Conservation (phyloP, 2,888 invertebrate genomes). For the Phyllotreta striolata region DNA sequence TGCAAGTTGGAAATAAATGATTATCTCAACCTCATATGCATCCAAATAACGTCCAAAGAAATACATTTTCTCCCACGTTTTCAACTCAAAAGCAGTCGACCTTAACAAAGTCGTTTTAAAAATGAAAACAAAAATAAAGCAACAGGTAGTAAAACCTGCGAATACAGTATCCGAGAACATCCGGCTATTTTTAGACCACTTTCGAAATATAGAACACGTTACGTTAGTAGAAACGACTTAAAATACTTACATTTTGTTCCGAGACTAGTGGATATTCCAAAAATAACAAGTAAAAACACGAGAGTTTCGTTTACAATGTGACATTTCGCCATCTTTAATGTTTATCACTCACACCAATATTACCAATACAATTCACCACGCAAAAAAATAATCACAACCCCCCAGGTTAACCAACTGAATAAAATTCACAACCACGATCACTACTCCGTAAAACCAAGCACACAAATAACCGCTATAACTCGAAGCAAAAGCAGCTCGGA, state of each 20-base stretch:
- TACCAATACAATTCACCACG: slow-evolving; percentile 1
- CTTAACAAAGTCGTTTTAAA: slow-evolving; percentile 23
- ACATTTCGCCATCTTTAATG: slow-evolving; percentile 55
- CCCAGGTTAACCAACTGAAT: slow-evolving; percentile 4
- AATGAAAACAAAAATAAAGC: slow-evolving; percentile 28
- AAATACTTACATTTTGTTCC: slow-evolving; percentile 44
- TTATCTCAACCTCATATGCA: no score
- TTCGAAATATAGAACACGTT: background rate
- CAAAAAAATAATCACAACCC: slow-evolving; percentile 10
- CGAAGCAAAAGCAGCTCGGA: no score
- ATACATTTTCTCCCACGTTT: slow-evolving; percentile 3
- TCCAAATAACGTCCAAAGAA: background rate
- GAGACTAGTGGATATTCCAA: slow-evolving; percentile 39
- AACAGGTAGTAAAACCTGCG: slow-evolving; percentile 32
- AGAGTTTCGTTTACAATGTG: slow-evolving; percentile 49
- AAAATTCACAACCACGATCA: background rate
- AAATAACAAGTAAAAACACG: slow-evolving; percentile 49
- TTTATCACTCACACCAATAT: slow-evolving; percentile 40
- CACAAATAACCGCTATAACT: background rate
- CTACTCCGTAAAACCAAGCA: slow-evolving; percentile 1
- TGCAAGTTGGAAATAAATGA: no score
- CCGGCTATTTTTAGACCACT: background rate
- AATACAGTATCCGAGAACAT: slow-evolving; percentile 5
- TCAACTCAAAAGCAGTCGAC: slow-evolving; percentile 16
- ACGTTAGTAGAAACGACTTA: slow-evolving; percentile 3